phyloP scores from a whole-genome alignment of 2,113 vertebrate species.

The Chamaea fasciata region DNA sequence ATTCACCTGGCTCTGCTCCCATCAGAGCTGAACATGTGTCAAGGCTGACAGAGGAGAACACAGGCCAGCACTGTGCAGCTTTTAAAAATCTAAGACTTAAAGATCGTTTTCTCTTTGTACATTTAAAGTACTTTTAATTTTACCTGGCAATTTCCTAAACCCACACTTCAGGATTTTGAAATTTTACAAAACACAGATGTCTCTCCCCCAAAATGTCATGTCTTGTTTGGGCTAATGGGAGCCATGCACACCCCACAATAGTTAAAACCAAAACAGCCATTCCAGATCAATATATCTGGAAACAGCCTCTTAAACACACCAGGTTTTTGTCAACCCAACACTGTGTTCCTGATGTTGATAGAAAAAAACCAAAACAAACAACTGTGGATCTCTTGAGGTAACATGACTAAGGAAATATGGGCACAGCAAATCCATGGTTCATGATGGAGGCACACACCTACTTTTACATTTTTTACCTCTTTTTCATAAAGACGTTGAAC shows the following conservation, averaged over 20 bases:
- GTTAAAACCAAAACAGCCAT: background rate
- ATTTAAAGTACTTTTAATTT: background rate
- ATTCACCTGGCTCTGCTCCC: background rate
- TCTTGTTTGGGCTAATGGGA: background rate
- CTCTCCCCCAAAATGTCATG: background rate
- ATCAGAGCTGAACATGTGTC: background rate
- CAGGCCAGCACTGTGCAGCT: background rate
- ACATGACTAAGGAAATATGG: background rate
- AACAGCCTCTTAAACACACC: background rate
- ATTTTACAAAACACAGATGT: background rate
- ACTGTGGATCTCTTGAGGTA: background rate
- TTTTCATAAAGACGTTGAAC: background rate
- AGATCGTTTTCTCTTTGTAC: background rate
- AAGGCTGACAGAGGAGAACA: background rate
- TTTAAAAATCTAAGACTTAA: background rate
- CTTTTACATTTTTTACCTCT: background rate
- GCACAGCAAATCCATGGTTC: background rate
- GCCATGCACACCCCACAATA: background rate
- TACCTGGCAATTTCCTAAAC: background rate
- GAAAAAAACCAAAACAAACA: background rate
- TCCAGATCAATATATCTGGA: background rate
- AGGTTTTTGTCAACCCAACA: background rate
- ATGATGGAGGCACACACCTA: accelerated
- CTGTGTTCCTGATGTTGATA: background rate
- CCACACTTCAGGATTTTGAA: background rate